Conservation (phyloP, 1,140 invertebrate species). For the Zaprionus taronus region DNA sequence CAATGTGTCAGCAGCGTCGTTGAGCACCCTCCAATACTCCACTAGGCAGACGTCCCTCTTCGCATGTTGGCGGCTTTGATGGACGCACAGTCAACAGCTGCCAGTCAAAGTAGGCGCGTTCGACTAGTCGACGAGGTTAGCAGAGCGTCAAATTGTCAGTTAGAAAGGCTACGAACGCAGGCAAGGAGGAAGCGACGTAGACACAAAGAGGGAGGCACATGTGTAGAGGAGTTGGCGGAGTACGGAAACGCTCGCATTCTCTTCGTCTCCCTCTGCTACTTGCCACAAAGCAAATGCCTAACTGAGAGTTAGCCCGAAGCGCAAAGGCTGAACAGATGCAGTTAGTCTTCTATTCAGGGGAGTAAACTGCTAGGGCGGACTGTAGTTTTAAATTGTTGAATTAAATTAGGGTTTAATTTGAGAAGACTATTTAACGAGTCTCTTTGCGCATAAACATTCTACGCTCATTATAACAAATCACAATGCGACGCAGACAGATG, state of each 20-base stretch:
- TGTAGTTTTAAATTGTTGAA: not conserved
- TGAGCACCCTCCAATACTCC: conserved; percentile 13
- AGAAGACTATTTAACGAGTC: not conserved
- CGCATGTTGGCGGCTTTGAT: conserved; percentile 30
- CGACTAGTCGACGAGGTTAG: conserved; percentile 27
- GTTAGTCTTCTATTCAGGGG: not conserved
- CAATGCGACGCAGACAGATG: conserved; percentile 39
- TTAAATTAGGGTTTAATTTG: not conserved
- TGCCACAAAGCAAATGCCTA: conserved; percentile 40
- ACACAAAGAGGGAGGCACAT: not conserved
- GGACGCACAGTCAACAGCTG: conserved; percentile 62
- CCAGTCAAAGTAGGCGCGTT: conserved; percentile 55
- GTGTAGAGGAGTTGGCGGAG: conserved; percentile 3
- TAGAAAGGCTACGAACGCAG: not conserved
- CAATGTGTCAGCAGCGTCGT: conserved; percentile 62
- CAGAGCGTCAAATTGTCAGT: conserved; percentile 41
- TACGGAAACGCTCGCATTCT: conserved; percentile 20
- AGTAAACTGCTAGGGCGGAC: not conserved
- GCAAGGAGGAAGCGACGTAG: not conserved
- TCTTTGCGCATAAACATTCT: not conserved
- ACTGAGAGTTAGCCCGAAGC: conserved; percentile 50
- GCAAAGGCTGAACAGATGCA: conserved; percentile 4
- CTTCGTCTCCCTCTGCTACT: not conserved
- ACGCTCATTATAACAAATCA: conserved; percentile 14
- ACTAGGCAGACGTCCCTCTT: not conserved